Conservation (phyloP, 2,888 invertebrate species). For the Oasisia sp. region DNA sequence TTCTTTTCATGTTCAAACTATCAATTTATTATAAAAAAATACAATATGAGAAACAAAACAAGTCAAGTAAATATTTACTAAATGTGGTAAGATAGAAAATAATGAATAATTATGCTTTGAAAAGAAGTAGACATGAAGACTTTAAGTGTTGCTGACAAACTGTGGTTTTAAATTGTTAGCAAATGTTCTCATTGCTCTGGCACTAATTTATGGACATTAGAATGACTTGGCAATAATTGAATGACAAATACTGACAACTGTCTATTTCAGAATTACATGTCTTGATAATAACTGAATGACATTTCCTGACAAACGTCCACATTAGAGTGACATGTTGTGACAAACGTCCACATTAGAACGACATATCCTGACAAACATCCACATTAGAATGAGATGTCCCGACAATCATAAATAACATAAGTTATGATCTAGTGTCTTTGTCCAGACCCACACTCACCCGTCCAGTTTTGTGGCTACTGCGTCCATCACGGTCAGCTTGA, state of each 20-base stretch:
- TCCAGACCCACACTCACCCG: neutral
- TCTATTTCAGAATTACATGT: neutral
- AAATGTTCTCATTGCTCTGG: too few species aligned
- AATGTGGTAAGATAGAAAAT: too few species aligned
- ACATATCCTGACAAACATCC: neutral
- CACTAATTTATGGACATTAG: too few species aligned
- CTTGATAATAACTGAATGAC: neutral
- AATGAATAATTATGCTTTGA: too few species aligned
- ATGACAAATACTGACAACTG: neutral
- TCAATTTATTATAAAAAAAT: too few species aligned
- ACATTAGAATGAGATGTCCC: neutral
- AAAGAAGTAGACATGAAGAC: too few species aligned
- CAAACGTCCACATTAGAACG: neutral
- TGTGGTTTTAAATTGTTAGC: too few species aligned
- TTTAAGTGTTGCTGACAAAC: too few species aligned
- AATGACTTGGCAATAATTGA: too few species aligned
- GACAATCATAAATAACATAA: neutral
- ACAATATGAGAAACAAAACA: too few species aligned
- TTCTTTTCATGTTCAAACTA: too few species aligned
- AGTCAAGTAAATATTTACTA: too few species aligned
- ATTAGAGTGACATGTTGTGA: neutral
- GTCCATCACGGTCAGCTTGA: neutral
- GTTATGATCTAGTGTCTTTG: neutral
- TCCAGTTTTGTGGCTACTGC: neutral
- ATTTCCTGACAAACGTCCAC: neutral